phyloP scores from a whole-genome alignment of 2,113 vertebrate species.

The Chionis minor region DNA sequence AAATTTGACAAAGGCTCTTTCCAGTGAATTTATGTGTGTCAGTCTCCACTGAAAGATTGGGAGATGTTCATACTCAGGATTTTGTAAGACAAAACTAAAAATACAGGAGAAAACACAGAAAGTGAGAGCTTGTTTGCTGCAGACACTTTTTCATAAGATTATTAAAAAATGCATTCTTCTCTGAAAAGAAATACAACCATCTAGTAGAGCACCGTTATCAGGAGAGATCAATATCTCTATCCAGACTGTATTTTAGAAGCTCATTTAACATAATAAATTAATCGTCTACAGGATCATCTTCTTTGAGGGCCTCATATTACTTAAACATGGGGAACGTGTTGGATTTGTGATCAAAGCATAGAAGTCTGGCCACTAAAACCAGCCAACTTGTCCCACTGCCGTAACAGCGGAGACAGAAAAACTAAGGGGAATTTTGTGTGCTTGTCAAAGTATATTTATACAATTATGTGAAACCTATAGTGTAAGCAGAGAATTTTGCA shows the following conservation, averaged over 20 bases:
- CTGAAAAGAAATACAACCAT: background rate
- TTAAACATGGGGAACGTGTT: background rate
- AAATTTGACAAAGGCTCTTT: background rate
- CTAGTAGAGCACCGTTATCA: background rate
- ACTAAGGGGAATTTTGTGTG: background rate
- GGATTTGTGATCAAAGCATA: background rate
- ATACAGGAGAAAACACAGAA: background rate
- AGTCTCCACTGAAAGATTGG: background rate
- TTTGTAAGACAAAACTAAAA: background rate
- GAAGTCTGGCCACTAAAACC: background rate
- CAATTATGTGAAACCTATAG: background rate
- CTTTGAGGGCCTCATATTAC: background rate
- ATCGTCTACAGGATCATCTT: background rate
- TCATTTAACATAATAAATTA: background rate
- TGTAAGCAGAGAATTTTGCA: background rate
- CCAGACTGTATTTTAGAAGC: background rate
- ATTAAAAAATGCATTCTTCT: background rate
- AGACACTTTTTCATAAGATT: background rate
- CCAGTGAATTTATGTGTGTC: background rate
- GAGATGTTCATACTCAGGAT: background rate
- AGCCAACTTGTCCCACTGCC: background rate
- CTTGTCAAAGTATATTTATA: background rate
- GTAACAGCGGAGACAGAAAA: background rate
- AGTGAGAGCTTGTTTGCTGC: background rate
- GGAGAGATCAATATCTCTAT: background rate